phyloP scores from a whole-genome alignment of 2,113 vertebrate genomes.

The Chelonoidis abingdonii region DNA sequence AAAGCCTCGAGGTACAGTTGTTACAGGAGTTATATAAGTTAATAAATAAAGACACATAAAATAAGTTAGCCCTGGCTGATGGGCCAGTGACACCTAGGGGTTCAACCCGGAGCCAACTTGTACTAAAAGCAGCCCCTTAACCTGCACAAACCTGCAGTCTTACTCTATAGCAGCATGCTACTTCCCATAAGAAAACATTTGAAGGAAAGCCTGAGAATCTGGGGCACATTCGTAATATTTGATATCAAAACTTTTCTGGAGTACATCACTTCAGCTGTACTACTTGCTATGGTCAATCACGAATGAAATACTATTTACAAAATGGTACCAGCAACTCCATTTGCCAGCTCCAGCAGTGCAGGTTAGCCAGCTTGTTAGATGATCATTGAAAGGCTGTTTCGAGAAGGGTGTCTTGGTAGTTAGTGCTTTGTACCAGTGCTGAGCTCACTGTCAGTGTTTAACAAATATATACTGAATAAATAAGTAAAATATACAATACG shows the following conservation, averaged over 20 bases:
- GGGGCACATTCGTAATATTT: neutral
- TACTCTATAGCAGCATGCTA: neutral
- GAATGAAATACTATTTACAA: neutral
- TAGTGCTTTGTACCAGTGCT: constrained; percentile 4
- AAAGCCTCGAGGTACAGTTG: constrained; percentile 18
- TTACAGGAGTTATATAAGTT: neutral
- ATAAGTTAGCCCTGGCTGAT: neutral
- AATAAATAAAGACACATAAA: constrained; percentile 8
- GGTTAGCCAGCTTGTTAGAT: neutral
- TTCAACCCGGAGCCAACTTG: neutral
- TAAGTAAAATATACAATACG: neutral
- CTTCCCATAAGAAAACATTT: no score
- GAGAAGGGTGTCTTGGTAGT: constrained; percentile 41
- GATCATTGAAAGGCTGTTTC: neutral
- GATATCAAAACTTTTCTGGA: neutral
- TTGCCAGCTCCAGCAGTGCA: constrained; percentile 31
- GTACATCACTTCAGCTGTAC: fast-evolving
- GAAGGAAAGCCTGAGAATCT: neutral
- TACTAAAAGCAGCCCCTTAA: fast-evolving
- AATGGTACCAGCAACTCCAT: constrained; percentile 7
- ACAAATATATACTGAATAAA: neutral
- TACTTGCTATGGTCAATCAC: neutral
- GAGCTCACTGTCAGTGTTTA: neutral
- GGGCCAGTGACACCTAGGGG: neutral
- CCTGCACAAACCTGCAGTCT: neutral